A percentile compares a stretch with the other conserved stretches of the same genome.
Conservation (phyloP, 1,140 invertebrate genomes). For the Drosophila tsacasi region DNA sequence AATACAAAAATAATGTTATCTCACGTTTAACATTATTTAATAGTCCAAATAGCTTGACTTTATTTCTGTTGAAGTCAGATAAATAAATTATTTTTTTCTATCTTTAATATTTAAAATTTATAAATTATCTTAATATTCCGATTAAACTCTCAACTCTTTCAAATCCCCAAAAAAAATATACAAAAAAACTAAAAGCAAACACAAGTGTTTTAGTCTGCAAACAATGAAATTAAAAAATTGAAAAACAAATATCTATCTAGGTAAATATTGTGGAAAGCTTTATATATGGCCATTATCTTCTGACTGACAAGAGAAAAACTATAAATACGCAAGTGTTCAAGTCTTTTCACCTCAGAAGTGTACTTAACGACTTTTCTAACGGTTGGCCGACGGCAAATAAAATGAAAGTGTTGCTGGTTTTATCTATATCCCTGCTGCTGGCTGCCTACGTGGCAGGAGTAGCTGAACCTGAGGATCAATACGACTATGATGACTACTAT, state of each 20-base stretch:
- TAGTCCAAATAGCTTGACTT: no score
- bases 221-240: slow-evolving; percentile 9
- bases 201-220: slow-evolving; percentile 19
- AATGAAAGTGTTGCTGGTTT: slow-evolving; percentile 20
- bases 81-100: background rate
- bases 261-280: slow-evolving; percentile 1
- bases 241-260: slow-evolving; percentile 18
- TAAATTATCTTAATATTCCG: no score
- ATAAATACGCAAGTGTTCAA: slow-evolving; percentile 26
- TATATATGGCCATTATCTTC: slow-evolving; percentile 1
- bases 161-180: slow-evolving; percentile 1
- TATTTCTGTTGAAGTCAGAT: background rate
- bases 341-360: slow-evolving; percentile 13
- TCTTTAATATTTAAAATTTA: background rate
- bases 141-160: background rate
- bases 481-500: background rate
- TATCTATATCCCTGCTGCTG: slow-evolving; percentile 10
- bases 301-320: background rate
- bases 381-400: slow-evolving; percentile 3
- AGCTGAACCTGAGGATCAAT: background rate
- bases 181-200: slow-evolving; percentile 12
- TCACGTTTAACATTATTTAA: no score
- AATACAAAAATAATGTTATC: background rate
- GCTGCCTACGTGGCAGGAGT: slow-evolving; percentile 9
- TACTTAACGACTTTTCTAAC: slow-evolving; percentile 2